Conservation (phyloP, 1,140 invertebrate genomes). For the Epicauta chinensis region DNA sequence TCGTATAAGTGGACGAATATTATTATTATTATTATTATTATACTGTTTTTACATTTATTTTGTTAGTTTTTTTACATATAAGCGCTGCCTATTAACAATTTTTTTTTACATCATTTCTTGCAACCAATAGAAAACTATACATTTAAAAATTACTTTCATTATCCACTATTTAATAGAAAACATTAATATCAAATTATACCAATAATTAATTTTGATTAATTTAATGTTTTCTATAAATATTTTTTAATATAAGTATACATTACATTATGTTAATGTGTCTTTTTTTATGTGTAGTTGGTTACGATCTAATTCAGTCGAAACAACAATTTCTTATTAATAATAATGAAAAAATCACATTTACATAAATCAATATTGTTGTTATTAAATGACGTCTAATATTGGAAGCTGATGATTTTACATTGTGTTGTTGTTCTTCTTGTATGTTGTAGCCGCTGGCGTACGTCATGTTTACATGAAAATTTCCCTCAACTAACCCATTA, state of each 20-base stretch:
- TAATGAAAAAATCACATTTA: constrained; percentile 39
- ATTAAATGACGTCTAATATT: neutral
- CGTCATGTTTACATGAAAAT: constrained; percentile 50
- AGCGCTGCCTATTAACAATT: constrained; percentile 41
- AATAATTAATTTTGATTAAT: constrained; percentile 3
- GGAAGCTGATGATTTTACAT: constrained; percentile 6
- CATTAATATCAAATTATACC: neutral
- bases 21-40: constrained; percentile 33
- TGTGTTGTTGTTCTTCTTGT: constrained; percentile 23
- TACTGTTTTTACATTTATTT: constrained; percentile 35
- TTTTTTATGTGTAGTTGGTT: constrained; percentile 12
- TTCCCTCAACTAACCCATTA: constrained; percentile 48
- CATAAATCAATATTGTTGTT: constrained; percentile 29
- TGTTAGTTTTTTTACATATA: constrained; percentile 34
- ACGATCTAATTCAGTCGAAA: constrained; percentile 25
- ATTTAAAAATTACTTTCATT: constrained; percentile 32
- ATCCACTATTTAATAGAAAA: constrained; percentile 12
- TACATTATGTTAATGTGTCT: constrained; percentile 5
- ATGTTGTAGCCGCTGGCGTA: constrained; percentile 42
- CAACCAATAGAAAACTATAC: constrained; percentile 40
- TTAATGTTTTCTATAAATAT: constrained; percentile 13
- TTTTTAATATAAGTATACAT: constrained; percentile 11
- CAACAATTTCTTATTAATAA: constrained; percentile 25
- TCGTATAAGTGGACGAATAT: constrained; percentile 32
- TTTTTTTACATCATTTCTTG: constrained; percentile 6